Conservation (phyloP, 2,113 vertebrate species). For the Rhabdomys dilectus region DNA sequence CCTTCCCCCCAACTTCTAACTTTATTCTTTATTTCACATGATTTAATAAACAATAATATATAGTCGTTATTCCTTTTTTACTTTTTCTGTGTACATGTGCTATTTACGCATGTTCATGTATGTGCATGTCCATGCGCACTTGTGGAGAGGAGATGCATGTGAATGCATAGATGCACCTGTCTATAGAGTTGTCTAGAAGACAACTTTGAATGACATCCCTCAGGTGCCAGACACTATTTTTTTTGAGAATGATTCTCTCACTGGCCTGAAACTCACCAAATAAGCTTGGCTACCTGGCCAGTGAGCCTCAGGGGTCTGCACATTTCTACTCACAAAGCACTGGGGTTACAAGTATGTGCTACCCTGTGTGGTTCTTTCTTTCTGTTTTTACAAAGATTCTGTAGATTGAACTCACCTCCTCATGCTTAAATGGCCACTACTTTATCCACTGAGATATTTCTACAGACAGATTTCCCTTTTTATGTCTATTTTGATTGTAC, state of each 20-base stretch:
- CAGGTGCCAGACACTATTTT: background rate
- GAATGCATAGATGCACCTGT: background rate
- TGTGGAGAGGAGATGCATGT: background rate
- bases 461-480: background rate
- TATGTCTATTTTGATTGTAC: background rate
- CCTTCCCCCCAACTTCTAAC: background rate
- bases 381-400: background rate
- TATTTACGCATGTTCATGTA: background rate
- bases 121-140: background rate
- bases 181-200: background rate
- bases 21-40: background rate
- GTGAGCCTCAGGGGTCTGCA: background rate
- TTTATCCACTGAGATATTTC: background rate
- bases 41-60: background rate
- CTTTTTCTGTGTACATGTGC: background rate
- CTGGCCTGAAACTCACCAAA: background rate
- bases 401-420: background rate
- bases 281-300: background rate
- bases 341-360: background rate
- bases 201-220: background rate
- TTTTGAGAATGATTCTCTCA: background rate
- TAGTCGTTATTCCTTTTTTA: too few relatives aligned
- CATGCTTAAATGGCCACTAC: background rate
- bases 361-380: background rate
- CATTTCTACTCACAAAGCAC: too few relatives aligned